Percentiles rank a stretch among this genome's conserved stretches.
phyloP scores from a whole-genome alignment of 2,797 vertebrate species.

The Helostoma temminkii region DNA sequence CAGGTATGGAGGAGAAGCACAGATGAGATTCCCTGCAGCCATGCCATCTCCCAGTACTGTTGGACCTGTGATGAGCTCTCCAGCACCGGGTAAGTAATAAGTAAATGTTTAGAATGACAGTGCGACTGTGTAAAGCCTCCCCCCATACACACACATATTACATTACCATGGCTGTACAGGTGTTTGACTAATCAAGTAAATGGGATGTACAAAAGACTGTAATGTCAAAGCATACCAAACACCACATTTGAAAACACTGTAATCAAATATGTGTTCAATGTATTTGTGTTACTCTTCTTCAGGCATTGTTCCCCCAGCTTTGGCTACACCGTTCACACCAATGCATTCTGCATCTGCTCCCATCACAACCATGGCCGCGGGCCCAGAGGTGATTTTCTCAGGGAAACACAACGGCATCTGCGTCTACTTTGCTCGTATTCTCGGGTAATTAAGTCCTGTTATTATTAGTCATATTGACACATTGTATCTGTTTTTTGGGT shows the following conservation, averaged over 20 bases:
- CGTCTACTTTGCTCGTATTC: conserved; percentile 94
- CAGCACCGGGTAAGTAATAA: conserved; percentile 74
- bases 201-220: not conserved
- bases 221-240: not conserved
- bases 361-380: conserved; percentile 85
- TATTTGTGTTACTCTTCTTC: not conserved
- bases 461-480: not conserved
- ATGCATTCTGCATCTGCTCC: conserved; percentile 74
- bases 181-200: not conserved
- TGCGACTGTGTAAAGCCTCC: not conserved
- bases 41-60: conserved; percentile 88
- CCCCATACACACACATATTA: not conserved
- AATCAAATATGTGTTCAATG: not conserved
- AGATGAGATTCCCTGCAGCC: conserved; percentile 93
- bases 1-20: conserved; percentile 97
- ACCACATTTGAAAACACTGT: not conserved
- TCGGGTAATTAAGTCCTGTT: conserved; percentile 86
- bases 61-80: conserved; percentile 89
- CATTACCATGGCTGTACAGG: not conserved
- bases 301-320: conserved; percentile 83
- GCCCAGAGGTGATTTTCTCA: conserved; percentile 95
- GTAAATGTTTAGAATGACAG: not conserved
- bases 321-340: conserved; percentile 84
- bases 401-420: conserved; percentile 97
- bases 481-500: not conserved